Evolutionary conservation across 2,113 vertebrate species (phyloP).

Genomic region (Forbesichthys agassizii): DNA sequence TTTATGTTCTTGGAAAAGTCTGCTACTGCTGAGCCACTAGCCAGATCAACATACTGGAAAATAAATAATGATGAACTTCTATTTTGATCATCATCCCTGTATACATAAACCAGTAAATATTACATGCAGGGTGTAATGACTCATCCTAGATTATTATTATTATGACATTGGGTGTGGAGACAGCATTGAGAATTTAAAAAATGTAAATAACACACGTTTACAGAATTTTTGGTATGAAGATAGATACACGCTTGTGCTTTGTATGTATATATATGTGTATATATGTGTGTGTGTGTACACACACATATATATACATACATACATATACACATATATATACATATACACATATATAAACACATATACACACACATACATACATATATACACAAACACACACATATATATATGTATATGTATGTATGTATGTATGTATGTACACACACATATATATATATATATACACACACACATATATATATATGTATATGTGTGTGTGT

Average conservation of each 20-base stretch:
- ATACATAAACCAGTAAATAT: constrained; percentile 72
- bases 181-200: constrained; percentile 48
- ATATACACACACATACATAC: too few relatives aligned
- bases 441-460: neutral
- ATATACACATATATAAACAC: too few relatives aligned
- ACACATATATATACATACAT: too few relatives aligned
- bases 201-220: constrained; percentile 30
- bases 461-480: too few relatives aligned
- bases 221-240: constrained; percentile 47
- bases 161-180: constrained; percentile 13
- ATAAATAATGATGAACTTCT: constrained; percentile 69
- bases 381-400: too few relatives aligned
- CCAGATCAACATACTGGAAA: constrained; percentile 67
- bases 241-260: constrained; percentile 38
- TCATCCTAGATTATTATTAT: constrained; percentile 71
- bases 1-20: constrained; percentile 62
- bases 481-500: too few relatives aligned
- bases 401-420: too few relatives aligned
- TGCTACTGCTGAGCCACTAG: constrained; percentile 51
- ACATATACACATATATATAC: too few relatives aligned
- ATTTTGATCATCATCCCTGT: constrained; percentile 55
- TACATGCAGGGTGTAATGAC: constrained; percentile 69
- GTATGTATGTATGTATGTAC: too few relatives aligned
- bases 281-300: too few relatives aligned
- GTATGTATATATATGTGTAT: neutral